Evolutionary conservation across 2,113 vertebrate species (phyloP), one percentile per base, ranked within the genome.

Genomic region (Sigmodon hispidus): DNA sequence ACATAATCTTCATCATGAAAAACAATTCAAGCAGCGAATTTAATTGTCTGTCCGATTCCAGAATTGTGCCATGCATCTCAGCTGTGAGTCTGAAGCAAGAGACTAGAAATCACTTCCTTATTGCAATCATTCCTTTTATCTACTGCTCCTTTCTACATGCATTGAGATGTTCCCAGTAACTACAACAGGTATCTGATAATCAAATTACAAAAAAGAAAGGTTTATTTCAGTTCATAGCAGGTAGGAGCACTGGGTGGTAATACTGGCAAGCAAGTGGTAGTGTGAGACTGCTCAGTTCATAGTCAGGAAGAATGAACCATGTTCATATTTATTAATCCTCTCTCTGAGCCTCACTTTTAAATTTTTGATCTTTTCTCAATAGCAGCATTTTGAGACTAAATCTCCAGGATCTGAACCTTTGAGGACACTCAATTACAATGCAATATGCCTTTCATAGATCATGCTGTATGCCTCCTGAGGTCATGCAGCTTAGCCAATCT

Each of bases 21-120:
- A 96, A 94, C n/a, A 94, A 93, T 85, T 93, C 24, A 72, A 85
- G 52, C 72, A 76, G 80, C 88, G 61, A 63, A 72, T 65, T 96
- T 92, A 76, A 75, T 43, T 93, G 80, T 43, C 22, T 91, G 34
- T 91, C 61, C 89, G 93, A 26, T 34, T 67, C 16, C 1, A n/a
- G 63, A 94, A 48, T 34, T 86, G 48, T 70, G n/a, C 34, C 31
- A 43, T 65, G 59, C 34, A 52, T 69, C 69, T n/a, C 31, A 34
- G 83, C 45, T 63, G 45, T 15, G 86, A 80, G 76, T 12, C 72
- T 65, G 59, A 84, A 63, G 55, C 59, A 70, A 72, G 36, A 91
- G 50, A 87, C 43, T 2, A 89, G 77, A 81, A 94, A 89, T 84
- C 31, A 73, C 48, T 43, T 90, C 16, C 15, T 43, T 21, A 55